These are phyloP conservation scores for Oryzias sinensis DNA, from an alignment of 2,797 vertebrate genomes.

Conservation along the genomic window DNA sequence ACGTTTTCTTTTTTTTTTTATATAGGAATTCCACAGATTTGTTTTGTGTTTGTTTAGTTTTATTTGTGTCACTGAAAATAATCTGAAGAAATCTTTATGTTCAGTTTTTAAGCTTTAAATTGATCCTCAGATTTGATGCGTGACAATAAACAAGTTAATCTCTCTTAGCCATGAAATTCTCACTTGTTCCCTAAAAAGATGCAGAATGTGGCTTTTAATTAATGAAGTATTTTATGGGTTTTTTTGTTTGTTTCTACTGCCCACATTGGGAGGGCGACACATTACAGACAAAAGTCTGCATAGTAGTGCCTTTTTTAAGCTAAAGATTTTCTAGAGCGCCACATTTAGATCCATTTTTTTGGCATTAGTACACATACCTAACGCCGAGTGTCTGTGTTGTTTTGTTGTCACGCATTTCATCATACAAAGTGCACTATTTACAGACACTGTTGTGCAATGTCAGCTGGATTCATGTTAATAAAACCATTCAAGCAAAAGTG, in stretches of 20 bases:
- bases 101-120: too few species aligned
- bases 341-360: constrained; percentile 18
- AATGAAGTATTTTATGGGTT: too few species aligned
- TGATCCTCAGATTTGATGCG: too few species aligned
- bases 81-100: not conserved
- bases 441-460: constrained; percentile 28
- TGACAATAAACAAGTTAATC: too few species aligned
- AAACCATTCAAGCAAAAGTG: constrained; percentile 33
- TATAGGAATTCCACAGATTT: too few species aligned
- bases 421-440: constrained; percentile 40
- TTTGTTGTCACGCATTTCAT: constrained; percentile 34
- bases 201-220: too few species aligned
- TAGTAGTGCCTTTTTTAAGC: constrained; percentile 56
- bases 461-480: constrained; percentile 9
- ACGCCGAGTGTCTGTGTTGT: constrained; percentile 28
- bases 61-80: not conserved
- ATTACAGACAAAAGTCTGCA: constrained; percentile 37
- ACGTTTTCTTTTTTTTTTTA: not conserved
- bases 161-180: too few species aligned
- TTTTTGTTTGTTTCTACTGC: too few species aligned
- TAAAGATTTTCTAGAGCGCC: constrained; percentile 36
- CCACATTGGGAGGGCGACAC: not conserved
- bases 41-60: not conserved
- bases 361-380: constrained; percentile 4
- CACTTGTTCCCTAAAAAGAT: too few species aligned